phyloP scores from a whole-genome alignment of 2,888 invertebrate species.

The Lasioglossum pauxillum region DNA sequence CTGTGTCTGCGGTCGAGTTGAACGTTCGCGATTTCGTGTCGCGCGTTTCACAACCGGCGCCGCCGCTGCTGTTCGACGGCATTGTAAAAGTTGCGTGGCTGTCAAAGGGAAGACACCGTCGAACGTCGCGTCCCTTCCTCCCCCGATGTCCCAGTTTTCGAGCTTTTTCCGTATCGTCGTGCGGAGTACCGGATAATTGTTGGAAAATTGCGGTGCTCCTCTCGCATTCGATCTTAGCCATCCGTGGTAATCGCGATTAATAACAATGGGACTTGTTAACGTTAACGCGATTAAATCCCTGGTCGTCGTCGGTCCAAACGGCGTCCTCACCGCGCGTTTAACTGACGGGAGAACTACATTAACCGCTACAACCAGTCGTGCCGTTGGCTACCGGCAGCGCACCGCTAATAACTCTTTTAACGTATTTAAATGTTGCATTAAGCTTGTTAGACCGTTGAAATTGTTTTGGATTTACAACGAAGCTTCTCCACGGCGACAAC shows the following conservation, averaged over 20 bases:
- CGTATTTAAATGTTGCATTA: slow-evolving; percentile 61
- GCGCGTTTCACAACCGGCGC: neutral
- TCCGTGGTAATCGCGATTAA: slow-evolving; percentile 59
- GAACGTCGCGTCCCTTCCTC: slow-evolving; percentile 37
- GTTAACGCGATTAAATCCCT: slow-evolving; percentile 62
- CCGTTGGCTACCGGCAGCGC: neutral
- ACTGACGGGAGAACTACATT: slow-evolving; percentile 66
- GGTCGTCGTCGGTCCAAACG: slow-evolving; percentile 50
- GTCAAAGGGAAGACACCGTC: slow-evolving; percentile 53
- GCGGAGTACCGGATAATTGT: neutral
- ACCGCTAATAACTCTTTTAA: slow-evolving; percentile 62
- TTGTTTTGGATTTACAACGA: slow-evolving; percentile 25
- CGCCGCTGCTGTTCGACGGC: slow-evolving; percentile 12
- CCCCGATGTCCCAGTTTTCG: slow-evolving; percentile 40
- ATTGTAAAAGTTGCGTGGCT: slow-evolving; percentile 46
- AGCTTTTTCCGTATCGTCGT: neutral
- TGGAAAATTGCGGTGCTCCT: slow-evolving; percentile 16
- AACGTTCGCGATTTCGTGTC: slow-evolving; percentile 14
- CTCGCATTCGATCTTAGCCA: slow-evolving; percentile 22
- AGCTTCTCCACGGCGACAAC: slow-evolving; percentile 10
- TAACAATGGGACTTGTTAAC: slow-evolving; percentile 58
- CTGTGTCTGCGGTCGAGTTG: neutral
- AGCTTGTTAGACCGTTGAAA: slow-evolving; percentile 36
- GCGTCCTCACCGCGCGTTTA: slow-evolving; percentile 42
- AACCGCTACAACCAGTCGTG: slow-evolving; percentile 45